Evolutionary conservation across 2,888 invertebrate species (phyloP).

Genomic region (Limnephilus lunatus): DNA sequence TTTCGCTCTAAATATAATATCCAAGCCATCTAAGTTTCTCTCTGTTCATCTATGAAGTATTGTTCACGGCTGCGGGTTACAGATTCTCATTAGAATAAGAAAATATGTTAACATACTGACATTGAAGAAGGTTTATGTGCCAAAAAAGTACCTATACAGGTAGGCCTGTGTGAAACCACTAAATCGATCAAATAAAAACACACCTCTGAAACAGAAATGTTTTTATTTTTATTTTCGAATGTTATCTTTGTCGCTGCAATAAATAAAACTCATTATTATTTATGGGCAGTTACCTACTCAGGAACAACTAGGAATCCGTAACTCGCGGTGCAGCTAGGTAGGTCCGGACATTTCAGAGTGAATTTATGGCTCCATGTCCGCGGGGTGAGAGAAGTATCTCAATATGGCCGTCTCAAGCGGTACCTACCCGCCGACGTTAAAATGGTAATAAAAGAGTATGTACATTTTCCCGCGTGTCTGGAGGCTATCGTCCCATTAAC

Average conservation of each 20-base stretch:
- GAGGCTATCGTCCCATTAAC: conserved; percentile 65
- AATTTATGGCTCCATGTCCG: conserved; percentile 18
- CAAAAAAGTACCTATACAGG: background rate
- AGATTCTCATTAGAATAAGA: background rate
- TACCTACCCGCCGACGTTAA: conserved; percentile 31
- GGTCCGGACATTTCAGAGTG: background rate
- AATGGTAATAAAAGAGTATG: conserved; percentile 38
- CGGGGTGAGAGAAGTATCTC: conserved; percentile 35
- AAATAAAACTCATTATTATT: background rate
- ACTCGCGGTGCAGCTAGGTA: background rate
- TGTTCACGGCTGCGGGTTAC: background rate
- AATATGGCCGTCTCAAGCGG: conserved; percentile 30
- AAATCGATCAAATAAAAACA: background rate
- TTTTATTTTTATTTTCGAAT: background rate
- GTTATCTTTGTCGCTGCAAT: background rate
- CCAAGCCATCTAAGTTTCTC: background rate
- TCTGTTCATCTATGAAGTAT: background rate
- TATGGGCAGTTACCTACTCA: background rate
- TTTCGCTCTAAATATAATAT: background rate
- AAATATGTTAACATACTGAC: no score
- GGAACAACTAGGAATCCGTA: background rate
- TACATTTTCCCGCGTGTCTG: conserved; percentile 61
- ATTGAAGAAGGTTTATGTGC: no score
- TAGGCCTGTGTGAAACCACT: background rate
- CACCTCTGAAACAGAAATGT: background rate